These are phyloP conservation scores for Ispidina picta DNA, from an alignment of 2,797 vertebrate species.

Conservation along the genomic window DNA sequence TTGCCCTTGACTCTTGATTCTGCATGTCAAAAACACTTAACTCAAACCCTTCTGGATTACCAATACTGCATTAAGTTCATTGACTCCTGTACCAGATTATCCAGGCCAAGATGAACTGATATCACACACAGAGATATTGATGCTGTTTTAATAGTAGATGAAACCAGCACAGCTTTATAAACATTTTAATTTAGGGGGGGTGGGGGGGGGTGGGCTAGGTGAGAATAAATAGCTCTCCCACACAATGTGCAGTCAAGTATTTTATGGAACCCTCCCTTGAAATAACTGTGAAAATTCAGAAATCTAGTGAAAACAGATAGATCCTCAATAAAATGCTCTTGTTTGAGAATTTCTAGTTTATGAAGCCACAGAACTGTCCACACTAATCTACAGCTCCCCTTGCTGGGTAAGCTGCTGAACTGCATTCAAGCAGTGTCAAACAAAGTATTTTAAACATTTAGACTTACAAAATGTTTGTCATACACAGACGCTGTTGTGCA, in stretches of 20 bases:
- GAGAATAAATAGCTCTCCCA: background rate
- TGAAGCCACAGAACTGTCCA: constrained; percentile 50
- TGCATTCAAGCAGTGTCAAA: constrained; percentile 42
- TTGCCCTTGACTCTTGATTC: constrained; percentile 80
- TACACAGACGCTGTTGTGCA: background rate
- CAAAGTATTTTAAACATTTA: background rate
- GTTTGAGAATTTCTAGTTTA: constrained; percentile 13
- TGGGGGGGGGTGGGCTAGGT: background rate
- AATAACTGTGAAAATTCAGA: constrained; percentile 18
- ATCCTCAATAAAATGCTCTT: background rate
- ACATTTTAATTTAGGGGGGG: background rate
- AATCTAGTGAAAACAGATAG: background rate
- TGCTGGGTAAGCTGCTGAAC: constrained; percentile 69
- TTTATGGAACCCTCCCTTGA: background rate
- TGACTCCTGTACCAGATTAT: constrained; percentile 63
- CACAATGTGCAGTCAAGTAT: background rate
- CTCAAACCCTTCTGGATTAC: constrained; percentile 75
- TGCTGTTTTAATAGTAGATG: constrained; percentile 45
- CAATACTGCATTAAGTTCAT: constrained; percentile 70
- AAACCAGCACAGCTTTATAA: constrained; percentile 30
- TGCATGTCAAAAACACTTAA: constrained; percentile 80
- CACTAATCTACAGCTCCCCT: constrained; percentile 73
- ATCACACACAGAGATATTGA: constrained; percentile 49
- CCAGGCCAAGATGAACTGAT: constrained; percentile 44
- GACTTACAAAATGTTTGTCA: background rate